Conservation (phyloP, 2,797 vertebrate genomes). For the Telmatherina bonti region DNA sequence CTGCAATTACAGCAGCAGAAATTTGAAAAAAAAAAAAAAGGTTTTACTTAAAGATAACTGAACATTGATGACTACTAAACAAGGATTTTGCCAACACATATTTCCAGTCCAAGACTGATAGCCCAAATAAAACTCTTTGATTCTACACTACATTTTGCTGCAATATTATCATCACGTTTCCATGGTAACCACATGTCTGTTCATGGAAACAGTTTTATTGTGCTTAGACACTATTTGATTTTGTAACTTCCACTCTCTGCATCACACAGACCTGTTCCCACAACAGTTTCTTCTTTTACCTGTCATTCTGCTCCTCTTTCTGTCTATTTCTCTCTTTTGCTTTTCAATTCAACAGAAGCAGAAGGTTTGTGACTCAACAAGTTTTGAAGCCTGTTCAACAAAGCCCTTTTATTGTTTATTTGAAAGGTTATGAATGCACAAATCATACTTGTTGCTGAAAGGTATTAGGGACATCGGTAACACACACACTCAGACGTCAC, state of each 20-base stretch:
- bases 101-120: neutral
- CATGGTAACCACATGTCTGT: conserved; percentile 49
- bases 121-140: conserved; percentile 10
- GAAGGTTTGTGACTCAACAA: conserved; percentile 52
- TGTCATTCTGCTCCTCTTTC: neutral
- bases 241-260: conserved; percentile 36
- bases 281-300: conserved; percentile 13
- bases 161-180: conserved; percentile 53
- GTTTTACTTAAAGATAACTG: too few relatives aligned
- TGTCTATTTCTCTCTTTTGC: conserved; percentile 23
- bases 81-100: neutral
- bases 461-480: too few relatives aligned
- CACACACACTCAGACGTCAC: too few relatives aligned
- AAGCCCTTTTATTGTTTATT: conserved; percentile 51
- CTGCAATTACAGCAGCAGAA: too few relatives aligned
- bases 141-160: conserved; percentile 28
- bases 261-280: neutral
- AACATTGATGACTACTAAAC: neutral
- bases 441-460: conserved; percentile 9
- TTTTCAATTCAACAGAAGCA: conserved; percentile 9
- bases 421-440: conserved; percentile 44
- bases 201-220: conserved; percentile 18
- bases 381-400: conserved; percentile 57
- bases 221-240: conserved; percentile 39
- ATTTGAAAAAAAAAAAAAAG: too few relatives aligned